Evolutionary conservation across 2,113 vertebrate genomes (phyloP).

Genomic region (Myodes glareolus): DNA sequence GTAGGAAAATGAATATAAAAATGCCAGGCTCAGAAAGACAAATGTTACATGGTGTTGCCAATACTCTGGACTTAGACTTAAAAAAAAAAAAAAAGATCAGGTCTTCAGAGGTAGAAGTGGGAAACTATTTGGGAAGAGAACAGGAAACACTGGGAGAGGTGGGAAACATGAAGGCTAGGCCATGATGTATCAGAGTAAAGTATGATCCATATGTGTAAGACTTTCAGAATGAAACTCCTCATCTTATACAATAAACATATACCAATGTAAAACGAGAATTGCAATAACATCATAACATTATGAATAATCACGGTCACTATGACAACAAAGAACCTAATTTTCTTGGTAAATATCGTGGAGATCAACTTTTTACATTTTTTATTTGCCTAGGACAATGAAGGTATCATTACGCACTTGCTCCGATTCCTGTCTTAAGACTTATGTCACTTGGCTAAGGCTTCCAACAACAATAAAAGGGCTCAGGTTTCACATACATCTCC

Average conservation of each 20-base stretch:
- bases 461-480: neutral
- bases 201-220: neutral
- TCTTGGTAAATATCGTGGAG: neutral
- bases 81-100: neutral
- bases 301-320: neutral
- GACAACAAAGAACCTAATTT: constrained; percentile 27
- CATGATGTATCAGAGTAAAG: neutral
- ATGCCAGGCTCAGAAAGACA: neutral
- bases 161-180: neutral
- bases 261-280: neutral
- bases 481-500: constrained; percentile 20
- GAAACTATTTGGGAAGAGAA: neutral
- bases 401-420: neutral
- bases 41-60: neutral
- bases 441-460: neutral
- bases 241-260: neutral
- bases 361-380: constrained; percentile 57
- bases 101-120: neutral
- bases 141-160: neutral
- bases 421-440: neutral
- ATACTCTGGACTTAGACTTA: neutral
- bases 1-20: neutral
- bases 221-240: neutral
- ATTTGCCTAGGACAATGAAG: constrained; percentile 15
- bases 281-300: neutral